phyloP scores from a whole-genome alignment of 2,888 invertebrate genomes.

The Ganaspis brasiliensis region DNA sequence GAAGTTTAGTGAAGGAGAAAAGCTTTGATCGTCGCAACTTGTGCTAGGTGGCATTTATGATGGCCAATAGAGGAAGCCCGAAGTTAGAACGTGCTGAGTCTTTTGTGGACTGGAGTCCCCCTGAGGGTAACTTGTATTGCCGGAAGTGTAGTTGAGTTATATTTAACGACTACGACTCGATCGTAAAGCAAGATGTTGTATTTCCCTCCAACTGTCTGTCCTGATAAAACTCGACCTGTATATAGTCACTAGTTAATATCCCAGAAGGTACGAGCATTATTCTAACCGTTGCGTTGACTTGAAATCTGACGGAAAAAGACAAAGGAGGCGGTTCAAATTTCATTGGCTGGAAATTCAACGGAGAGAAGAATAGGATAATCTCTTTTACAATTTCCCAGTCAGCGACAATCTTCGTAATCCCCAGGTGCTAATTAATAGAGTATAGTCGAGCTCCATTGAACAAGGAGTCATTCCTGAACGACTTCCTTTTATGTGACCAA shows the following conservation, averaged over 20 bases:
- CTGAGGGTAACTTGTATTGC: slow-evolving; percentile 26
- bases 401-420: slow-evolving; percentile 3
- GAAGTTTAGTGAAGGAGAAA: not conserved
- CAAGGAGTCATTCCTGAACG: slow-evolving; percentile 30
- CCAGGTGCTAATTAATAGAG: slow-evolving; percentile 32
- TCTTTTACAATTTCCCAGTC: slow-evolving; percentile 20
- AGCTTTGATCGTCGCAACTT: not conserved
- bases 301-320: not conserved
- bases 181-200: slow-evolving; percentile 50
- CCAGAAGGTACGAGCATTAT: not conserved
- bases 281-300: not conserved
- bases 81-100: slow-evolving; percentile 4
- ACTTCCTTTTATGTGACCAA: slow-evolving; percentile 34
- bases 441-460: not conserved
- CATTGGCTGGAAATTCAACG: not conserved
- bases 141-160: slow-evolving; percentile 44
- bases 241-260: not conserved
- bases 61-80: slow-evolving; percentile 2
- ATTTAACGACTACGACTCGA: slow-evolving; percentile 48
- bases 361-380: slow-evolving; percentile 3
- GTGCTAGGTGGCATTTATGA: slow-evolving; percentile 1
- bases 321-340: not conserved
- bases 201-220: slow-evolving; percentile 14
- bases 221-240: slow-evolving; percentile 20
- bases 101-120: not conserved